Conservation (phyloP, 2,888 invertebrate genomes). For the Parasteatoda lunata region DNA sequence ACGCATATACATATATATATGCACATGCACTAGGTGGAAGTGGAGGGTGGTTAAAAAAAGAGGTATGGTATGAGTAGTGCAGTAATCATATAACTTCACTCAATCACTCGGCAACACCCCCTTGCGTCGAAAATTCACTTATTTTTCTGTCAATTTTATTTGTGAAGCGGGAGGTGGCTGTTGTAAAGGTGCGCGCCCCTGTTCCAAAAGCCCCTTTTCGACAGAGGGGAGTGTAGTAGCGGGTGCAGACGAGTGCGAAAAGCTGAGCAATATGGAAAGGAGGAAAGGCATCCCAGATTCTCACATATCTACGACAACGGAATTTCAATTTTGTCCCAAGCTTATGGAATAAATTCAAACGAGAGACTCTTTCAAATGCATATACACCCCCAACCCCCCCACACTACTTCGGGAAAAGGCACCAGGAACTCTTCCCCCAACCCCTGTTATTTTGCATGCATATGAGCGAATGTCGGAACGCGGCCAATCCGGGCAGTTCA, state of each 20-base stretch:
- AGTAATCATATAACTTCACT: slow-evolving; percentile 68
- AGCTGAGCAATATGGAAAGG: slow-evolving; percentile 66
- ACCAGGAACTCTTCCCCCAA: not conserved
- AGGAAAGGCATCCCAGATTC: slow-evolving; percentile 64
- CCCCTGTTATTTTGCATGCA: slow-evolving; percentile 68
- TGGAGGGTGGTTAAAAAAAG: slow-evolving; percentile 21
- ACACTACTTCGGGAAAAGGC: not conserved
- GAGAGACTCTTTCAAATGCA: slow-evolving; percentile 68
- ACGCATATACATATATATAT: slow-evolving; percentile 57
- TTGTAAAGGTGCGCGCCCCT: slow-evolving; percentile 33
- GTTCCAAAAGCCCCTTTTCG: slow-evolving; percentile 19
- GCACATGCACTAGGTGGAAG: slow-evolving; percentile 13
- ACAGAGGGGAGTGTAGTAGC: not conserved
- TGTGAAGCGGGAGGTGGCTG: slow-evolving; percentile 24
- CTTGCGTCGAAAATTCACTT: slow-evolving; percentile 62
- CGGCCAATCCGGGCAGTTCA: slow-evolving; percentile 52
- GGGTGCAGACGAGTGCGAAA: slow-evolving; percentile 31
- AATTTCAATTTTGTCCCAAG: slow-evolving; percentile 68
- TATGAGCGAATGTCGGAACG: slow-evolving; percentile 66
- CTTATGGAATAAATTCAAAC: slow-evolving; percentile 69
- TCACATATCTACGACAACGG: slow-evolving; percentile 67
- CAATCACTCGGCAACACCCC: slow-evolving; percentile 59
- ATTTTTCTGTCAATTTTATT: slow-evolving; percentile 68
- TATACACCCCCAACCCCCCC: slow-evolving; percentile 49
- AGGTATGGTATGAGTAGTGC: not conserved